Evolutionary conservation across 2,888 invertebrate species (phyloP).

Genomic region (Caenorhabditis japonica): DNA sequence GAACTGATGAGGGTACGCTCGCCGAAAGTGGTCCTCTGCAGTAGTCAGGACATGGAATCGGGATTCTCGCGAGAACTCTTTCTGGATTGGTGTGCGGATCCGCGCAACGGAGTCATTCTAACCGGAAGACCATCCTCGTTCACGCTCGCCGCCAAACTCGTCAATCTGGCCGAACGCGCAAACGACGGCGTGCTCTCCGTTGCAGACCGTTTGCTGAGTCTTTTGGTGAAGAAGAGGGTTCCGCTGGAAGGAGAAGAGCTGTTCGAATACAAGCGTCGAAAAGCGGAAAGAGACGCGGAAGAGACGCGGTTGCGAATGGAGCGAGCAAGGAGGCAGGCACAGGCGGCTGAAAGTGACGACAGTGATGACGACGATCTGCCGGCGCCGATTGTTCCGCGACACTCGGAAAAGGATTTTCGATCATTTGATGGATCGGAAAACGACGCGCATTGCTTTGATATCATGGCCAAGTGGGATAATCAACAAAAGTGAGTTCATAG

Average conservation of each 20-base stretch:
- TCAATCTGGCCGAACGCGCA: conserved; percentile 39
- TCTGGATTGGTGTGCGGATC: conserved; percentile 91
- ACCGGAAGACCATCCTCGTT: conserved; percentile 80
- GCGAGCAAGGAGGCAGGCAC: conserved; percentile 30
- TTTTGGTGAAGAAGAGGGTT: conserved; percentile 78
- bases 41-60: conserved; percentile 92
- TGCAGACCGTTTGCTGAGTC: conserved; percentile 34
- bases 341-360: conserved; percentile 70
- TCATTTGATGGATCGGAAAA: conserved; percentile 33
- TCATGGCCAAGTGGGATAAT: conserved; percentile 62
- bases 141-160: conserved; percentile 46
- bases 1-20: conserved; percentile 89
- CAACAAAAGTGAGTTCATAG: conserved; percentile 60
- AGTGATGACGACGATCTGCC: conserved; percentile 76
- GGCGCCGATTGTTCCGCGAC: conserved; percentile 75
- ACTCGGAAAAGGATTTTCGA: conserved; percentile 38
- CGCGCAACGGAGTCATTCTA: conserved; percentile 93
- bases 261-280: conserved; percentile 80
- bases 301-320: conserved; percentile 67
- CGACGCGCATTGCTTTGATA: conserved; percentile 54
- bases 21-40: conserved; percentile 92
- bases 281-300: conserved; percentile 78
- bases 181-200: conserved; percentile 35
- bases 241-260: conserved; percentile 81
- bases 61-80: conserved; percentile 96